Evolutionary conservation across 1,140 invertebrate species (phyloP), one percentile per base, ranked within the genome.

Genomic region (Orussus abietinus): DNA sequence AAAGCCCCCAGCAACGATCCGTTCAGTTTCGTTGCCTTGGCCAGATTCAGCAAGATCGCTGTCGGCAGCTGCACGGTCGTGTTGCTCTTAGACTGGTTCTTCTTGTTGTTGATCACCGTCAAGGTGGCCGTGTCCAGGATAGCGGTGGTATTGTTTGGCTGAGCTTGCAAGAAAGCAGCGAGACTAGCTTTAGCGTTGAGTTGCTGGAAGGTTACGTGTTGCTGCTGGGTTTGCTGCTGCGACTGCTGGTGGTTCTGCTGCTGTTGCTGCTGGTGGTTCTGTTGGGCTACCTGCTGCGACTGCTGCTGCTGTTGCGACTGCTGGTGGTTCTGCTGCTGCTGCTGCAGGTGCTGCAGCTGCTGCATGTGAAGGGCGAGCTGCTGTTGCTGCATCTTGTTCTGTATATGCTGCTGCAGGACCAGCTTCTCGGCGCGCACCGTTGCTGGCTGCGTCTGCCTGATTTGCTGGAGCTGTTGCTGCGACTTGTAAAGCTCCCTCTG

Each of bases 401-500:
- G 83, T 42, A 86, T 66, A 42, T 85, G 80, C 41, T 84, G 84
- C 44, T 84, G 80, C 1, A 84, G 75, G 10, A 82, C 75, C 32
- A 81, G 58, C 34, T 78, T 78, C 42, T 62, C 74, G 6, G 57
- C 72, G 66, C 54, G 74, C 63, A 46, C 78, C 63, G 51, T 77
- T 0, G 64, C 49, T 10, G 66, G 66, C 25, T 66, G 66, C 0
- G 62, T 73, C 20, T 74, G 70, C 25, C 65, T 66, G 30, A 84
- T 81, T 46, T 83, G 78, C 50, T 88, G 83, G 35, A 88, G 55
- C 53, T 90, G 85, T 42, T 83, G 77, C 29, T 87, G 81, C 0
- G 83, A 86, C 28, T 81, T 78, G 37, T 83, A 82, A 21, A 96
- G 61, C 51, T 95, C 88, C 3, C 86, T 71, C 61, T 95, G 86